These are phyloP conservation scores for Cephus rjabovi DNA, from an alignment of 2,888 invertebrate genomes.

Conservation along the genomic window DNA sequence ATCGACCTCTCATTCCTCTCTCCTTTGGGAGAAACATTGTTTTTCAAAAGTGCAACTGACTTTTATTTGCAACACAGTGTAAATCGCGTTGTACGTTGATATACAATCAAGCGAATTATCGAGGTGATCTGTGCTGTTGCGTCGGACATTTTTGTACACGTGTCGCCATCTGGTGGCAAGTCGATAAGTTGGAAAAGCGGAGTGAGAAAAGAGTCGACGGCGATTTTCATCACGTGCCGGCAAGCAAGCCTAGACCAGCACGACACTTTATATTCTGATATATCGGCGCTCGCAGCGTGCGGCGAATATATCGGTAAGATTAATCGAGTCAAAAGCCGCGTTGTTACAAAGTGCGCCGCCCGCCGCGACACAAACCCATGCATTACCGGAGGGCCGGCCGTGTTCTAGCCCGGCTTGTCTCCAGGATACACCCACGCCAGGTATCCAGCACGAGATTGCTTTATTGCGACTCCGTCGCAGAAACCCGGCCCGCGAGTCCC, in stretches of 20 bases:
- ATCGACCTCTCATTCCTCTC: too few species aligned
- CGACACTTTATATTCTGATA: slow-evolving; percentile 58
- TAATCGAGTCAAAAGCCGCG: slow-evolving; percentile 66
- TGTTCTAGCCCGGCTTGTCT: slow-evolving; percentile 44
- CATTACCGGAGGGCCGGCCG: slow-evolving; percentile 52
- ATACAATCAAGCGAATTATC: neutral
- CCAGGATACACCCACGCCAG: slow-evolving; percentile 56
- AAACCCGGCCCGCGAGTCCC: slow-evolving; percentile 30
- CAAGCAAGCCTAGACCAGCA: slow-evolving; percentile 38
- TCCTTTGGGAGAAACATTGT: too few species aligned
- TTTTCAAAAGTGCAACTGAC: neutral
- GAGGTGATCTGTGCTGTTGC: neutral
- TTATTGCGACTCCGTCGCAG: slow-evolving; percentile 38
- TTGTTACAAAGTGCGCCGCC: slow-evolving; percentile 67
- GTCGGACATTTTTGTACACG: neutral
- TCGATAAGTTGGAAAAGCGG: neutral
- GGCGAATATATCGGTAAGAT: slow-evolving; percentile 61
- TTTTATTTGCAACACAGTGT: neutral
- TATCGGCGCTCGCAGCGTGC: slow-evolving; percentile 53
- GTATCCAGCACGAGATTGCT: slow-evolving; percentile 37
- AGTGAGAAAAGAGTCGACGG: neutral
- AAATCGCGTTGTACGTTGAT: neutral
- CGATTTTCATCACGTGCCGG: slow-evolving; percentile 7
- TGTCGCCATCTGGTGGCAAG: neutral
- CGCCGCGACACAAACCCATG: slow-evolving; percentile 61